Evolutionary conservation across 2,797 vertebrate genomes (phyloP).

Genomic region (Sebastes minor): DNA sequence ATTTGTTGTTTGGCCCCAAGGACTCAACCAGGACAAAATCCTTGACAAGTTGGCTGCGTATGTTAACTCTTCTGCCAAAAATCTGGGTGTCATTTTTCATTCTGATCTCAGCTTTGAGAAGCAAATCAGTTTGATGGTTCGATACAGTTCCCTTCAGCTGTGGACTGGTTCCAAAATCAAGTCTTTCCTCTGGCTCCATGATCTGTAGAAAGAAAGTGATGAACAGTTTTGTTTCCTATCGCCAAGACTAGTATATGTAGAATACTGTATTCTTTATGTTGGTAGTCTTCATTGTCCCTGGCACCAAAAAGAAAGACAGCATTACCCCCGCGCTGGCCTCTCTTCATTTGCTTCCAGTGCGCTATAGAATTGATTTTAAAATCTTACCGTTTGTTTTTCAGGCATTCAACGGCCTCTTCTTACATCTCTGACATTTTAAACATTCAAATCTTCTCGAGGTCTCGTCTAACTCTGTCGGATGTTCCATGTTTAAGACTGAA

Average conservation of each 20-base stretch:
- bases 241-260: neutral
- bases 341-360: neutral
- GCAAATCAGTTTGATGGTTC: neutral
- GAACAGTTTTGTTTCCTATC: neutral
- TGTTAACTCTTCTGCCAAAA: neutral
- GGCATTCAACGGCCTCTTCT: neutral
- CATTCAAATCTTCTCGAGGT: neutral
- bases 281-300: neutral
- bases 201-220: constrained; percentile 5
- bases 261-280: no score
- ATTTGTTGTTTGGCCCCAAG: neutral
- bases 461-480: neutral
- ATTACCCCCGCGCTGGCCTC: neutral
- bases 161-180: neutral
- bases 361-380: constrained; percentile 4
- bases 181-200: neutral
- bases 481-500: neutral
- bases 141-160: neutral
- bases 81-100: neutral
- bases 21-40: neutral
- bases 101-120: neutral
- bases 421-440: neutral
- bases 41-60: neutral
- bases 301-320: neutral
- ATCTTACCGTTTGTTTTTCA: neutral